Evolutionary conservation across 2,797 vertebrate species (phyloP), one percentile per base, ranked within the genome.

Genomic region (Hydrocynus forskahlii): DNA sequence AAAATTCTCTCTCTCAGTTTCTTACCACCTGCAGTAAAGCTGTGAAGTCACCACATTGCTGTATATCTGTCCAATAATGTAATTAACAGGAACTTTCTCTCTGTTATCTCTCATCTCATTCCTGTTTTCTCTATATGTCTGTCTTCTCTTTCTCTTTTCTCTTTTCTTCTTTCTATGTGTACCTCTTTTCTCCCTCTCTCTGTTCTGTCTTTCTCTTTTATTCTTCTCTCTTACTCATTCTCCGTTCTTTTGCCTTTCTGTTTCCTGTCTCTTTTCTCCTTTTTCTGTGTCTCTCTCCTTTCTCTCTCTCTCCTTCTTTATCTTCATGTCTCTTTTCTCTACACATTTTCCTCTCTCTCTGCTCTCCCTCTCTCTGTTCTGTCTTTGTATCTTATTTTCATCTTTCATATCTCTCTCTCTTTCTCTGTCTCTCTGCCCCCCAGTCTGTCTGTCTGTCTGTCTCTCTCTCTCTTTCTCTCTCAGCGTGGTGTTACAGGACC

Each of bases 401-500:
- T 45, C 43, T 45, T 5, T 45, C 43, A 29, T 29, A 29, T 29
- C 29, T 29, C 29, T 29, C 29, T 29, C 29, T 29, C 29, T 29
- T 5, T 45, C 43, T 45, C 43, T 45, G 43, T 45, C 43, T 45
- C 43, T 45, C 5, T 45, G 6, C 9, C 43, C 9, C 43, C 5
- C 43, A 7, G 43, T 45, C 43, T 1, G 43, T 45, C 29, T 1
- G 29, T 45, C 43, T 60, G 19, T 60, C 19, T 60, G 4, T 60
- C 4, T 55, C 50, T 35, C 50, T 52, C 57, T 82, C 73, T 52
- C 69, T 68, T 82, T 68, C 35, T 50, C 68, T 79, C 75, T 60
- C 64, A 80, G 67, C 86, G 38, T 89, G 88, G 88, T 79, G 86
- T 90, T 84, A 88, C 76, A 54, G 77, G 87, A 78, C 81, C 86